Conservation (phyloP, 2,113 vertebrate genomes). For the Paracanthobrama guichenoti region DNA sequence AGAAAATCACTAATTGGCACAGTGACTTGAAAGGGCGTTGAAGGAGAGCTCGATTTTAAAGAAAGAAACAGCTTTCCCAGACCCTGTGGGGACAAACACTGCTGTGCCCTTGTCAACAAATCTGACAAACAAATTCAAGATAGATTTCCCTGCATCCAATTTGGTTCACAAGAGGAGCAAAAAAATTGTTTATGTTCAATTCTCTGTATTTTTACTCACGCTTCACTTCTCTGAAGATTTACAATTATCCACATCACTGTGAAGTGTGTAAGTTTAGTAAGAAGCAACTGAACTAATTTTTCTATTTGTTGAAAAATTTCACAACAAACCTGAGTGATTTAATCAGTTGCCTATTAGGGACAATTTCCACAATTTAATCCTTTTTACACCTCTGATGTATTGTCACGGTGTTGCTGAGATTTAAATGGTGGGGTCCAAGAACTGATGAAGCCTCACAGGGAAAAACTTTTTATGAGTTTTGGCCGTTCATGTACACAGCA, state of each 20-base stretch:
- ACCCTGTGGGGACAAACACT: conserved; percentile 16
- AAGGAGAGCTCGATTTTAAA: conserved; percentile 21
- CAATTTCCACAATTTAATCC: conserved; percentile 2
- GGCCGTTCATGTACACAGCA: too few relatives aligned
- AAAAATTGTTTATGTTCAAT: not conserved
- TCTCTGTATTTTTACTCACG: not conserved
- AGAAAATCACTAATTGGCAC: conserved; percentile 40
- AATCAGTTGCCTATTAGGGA: not conserved
- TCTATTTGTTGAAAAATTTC: not conserved
- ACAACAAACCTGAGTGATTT: not conserved
- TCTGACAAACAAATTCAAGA: conserved; percentile 17
- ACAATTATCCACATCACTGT: not conserved
- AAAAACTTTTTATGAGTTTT: too few relatives aligned
- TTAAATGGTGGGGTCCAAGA: not conserved
- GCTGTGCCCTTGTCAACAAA: conserved; percentile 37
- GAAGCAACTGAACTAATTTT: not conserved
- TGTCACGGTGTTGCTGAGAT: not conserved
- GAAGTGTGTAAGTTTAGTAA: not conserved
- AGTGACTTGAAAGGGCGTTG: conserved; percentile 27
- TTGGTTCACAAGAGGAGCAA: not conserved
- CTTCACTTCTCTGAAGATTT: not conserved
- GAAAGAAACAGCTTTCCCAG: conserved; percentile 32
- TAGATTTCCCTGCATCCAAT: conserved; percentile 13
- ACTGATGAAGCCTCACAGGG: not conserved
- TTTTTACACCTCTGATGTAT: not conserved